Evolutionary conservation across 2,888 invertebrate species (phyloP).

Genomic region (Byasa hedistus): DNA sequence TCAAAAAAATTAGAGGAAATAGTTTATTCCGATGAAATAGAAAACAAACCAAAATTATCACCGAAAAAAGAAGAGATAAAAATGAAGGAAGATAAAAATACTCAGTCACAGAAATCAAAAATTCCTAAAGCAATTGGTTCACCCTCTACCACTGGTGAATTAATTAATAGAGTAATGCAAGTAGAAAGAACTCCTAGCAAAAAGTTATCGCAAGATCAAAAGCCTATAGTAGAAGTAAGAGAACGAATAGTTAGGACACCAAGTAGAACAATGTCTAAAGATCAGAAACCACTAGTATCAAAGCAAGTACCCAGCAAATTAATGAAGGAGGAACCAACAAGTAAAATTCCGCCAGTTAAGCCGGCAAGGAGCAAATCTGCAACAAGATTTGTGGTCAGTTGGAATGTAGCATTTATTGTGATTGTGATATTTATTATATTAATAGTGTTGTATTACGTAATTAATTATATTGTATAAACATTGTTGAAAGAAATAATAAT

Average conservation of each 20-base stretch:
- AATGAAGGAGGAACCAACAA: conserved; percentile 55
- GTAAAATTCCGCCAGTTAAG: conserved; percentile 67
- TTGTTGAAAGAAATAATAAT: conserved; percentile 46
- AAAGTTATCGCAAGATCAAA: conserved; percentile 60
- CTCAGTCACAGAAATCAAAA: conserved; percentile 39
- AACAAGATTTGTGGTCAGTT: conserved; percentile 76
- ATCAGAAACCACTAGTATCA: conserved; percentile 52
- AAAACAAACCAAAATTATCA: conserved; percentile 49
- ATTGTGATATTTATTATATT: conserved; percentile 66
- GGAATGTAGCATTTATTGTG: conserved; percentile 64
- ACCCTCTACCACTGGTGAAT: conserved; percentile 51
- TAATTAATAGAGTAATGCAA: conserved; percentile 72
- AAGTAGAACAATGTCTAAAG: conserved; percentile 59
- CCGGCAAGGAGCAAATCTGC: conserved; percentile 76
- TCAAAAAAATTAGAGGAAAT: conserved; percentile 65
- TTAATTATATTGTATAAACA: conserved; percentile 38
- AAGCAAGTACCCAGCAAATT: conserved; percentile 49
- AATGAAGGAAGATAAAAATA: conserved; percentile 51
- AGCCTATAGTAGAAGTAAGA: conserved; percentile 65
- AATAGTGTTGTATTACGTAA: conserved; percentile 62
- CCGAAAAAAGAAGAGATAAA: conserved; percentile 54
- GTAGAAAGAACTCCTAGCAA: conserved; percentile 70
- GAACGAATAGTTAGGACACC: conserved; percentile 72
- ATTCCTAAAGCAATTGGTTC: conserved; percentile 48
- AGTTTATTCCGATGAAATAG: conserved; percentile 58